A percentile compares a stretch with the other conserved stretches of the same genome.
These are phyloP conservation scores for Theropithecus gelada DNA, from an alignment of 2,113 vertebrate genomes.

Conservation along the genomic window DNA sequence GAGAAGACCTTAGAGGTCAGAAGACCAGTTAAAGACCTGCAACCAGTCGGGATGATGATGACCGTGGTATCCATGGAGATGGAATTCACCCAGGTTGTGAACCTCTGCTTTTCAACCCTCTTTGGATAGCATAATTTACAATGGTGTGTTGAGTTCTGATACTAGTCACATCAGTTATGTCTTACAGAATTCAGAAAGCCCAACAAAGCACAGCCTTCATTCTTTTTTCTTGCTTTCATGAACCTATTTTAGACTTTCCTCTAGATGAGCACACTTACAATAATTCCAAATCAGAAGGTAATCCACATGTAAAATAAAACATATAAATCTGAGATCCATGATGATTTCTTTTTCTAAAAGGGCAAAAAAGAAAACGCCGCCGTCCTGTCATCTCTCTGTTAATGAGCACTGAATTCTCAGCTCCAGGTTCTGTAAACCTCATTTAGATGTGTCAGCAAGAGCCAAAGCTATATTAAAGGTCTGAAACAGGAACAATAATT, in stretches of 20 bases:
- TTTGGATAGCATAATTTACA: not conserved
- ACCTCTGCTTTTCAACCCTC: not conserved
- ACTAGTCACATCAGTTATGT: not conserved
- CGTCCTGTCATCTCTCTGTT: constrained; percentile 61
- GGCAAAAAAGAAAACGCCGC: constrained; percentile 64
- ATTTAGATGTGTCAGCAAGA: constrained; percentile 80
- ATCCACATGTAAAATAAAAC: constrained; percentile 51
- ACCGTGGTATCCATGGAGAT: not conserved
- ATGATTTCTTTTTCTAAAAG: constrained; percentile 56
- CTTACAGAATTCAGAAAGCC: not conserved
- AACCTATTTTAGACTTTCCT: constrained; percentile 36
- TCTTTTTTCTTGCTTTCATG: not conserved
- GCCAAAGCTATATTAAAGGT: constrained; percentile 71
- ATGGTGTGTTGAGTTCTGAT: not conserved
- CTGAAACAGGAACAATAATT: constrained; percentile 83
- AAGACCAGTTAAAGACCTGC: not conserved
- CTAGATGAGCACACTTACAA: not conserved
- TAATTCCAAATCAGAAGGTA: constrained; percentile 62
- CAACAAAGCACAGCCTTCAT: not conserved
- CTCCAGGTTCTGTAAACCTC: constrained; percentile 75
- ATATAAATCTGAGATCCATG: constrained; percentile 45
- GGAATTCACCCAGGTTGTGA: not conserved
- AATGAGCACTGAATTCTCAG: constrained; percentile 76
- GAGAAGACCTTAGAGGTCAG: not conserved
- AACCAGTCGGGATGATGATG: not conserved